Conservation (phyloP, 2,888 invertebrate genomes). For the Alentia gelatinosa region DNA sequence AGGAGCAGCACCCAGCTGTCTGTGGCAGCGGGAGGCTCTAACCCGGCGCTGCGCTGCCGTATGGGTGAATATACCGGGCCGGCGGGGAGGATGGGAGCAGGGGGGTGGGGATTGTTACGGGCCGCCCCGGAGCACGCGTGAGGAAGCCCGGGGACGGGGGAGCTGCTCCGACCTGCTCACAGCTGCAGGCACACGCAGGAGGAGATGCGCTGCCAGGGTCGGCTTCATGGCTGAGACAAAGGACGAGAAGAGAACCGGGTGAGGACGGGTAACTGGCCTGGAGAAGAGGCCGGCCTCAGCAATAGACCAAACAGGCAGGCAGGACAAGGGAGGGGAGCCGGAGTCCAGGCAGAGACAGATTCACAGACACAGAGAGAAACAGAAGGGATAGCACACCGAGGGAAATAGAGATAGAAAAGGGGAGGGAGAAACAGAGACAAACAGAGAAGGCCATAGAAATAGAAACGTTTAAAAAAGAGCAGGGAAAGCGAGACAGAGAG, state of each 20-base stretch:
- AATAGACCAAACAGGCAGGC: too few relatives aligned
- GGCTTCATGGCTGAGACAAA: not conserved
- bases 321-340: too few relatives aligned
- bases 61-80: too few relatives aligned
- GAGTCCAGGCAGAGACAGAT: not conserved
- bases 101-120: too few relatives aligned
- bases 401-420: not conserved
- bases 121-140: too few relatives aligned
- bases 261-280: not conserved
- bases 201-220: not conserved
- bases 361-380: not conserved
- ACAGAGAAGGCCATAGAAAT: not conserved
- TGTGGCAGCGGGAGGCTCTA: too few relatives aligned
- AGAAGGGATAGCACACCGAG: not conserved
- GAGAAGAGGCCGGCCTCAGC: too few relatives aligned
- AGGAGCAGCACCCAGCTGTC: too few relatives aligned
- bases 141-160: too few relatives aligned
- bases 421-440: not conserved
- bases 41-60: too few relatives aligned
- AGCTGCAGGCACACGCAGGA: not conserved
- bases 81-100: too few relatives aligned
- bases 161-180: too few relatives aligned
- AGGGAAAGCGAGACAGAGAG: not conserved
- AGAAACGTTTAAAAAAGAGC: not conserved
- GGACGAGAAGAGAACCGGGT: not conserved